Evolutionary conservation across 2,888 invertebrate genomes (phyloP).

Genomic region (Acrobasis repandana): DNA sequence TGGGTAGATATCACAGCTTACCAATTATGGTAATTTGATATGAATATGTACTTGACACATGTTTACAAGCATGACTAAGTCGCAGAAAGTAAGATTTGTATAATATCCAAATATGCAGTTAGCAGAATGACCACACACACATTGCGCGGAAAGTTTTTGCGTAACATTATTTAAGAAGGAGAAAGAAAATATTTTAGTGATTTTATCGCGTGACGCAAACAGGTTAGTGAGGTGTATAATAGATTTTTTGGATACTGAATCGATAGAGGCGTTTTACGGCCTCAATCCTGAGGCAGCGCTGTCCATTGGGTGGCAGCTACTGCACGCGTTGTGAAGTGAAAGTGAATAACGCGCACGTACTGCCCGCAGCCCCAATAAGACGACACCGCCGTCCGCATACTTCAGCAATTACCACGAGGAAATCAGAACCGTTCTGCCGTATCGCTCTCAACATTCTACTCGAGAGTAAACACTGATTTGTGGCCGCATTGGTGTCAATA

Average conservation of each 20-base stretch:
- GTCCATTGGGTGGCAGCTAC: slow-evolving; percentile 56
- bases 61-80: slow-evolving; percentile 1
- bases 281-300: slow-evolving; percentile 51
- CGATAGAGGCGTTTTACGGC: slow-evolving; percentile 30
- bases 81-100: slow-evolving; percentile 6
- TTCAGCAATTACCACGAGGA: slow-evolving; percentile 80
- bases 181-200: slow-evolving; percentile 7
- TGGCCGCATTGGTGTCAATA: slow-evolving; percentile 27
- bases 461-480: slow-evolving; percentile 34
- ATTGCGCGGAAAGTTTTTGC: slow-evolving; percentile 8
- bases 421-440: slow-evolving; percentile 69
- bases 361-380: slow-evolving; percentile 77
- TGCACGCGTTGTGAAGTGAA: slow-evolving; percentile 75
- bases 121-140: slow-evolving; percentile 6
- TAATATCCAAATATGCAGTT: slow-evolving; percentile 7
- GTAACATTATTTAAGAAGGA: slow-evolving; percentile 5
- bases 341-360: slow-evolving; percentile 79
- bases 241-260: slow-evolving; percentile 2
- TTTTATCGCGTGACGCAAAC: slow-evolving; percentile 13
- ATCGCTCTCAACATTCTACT: slow-evolving; percentile 49
- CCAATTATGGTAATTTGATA: slow-evolving; percentile 22
- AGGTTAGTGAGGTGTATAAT: slow-evolving; percentile 8
- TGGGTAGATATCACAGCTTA: slow-evolving; percentile 12
- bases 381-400: slow-evolving; percentile 79
- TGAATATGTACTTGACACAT: slow-evolving; percentile 10